phyloP scores from a whole-genome alignment of 2,888 invertebrate species.

The Artemia sp. region DNA sequence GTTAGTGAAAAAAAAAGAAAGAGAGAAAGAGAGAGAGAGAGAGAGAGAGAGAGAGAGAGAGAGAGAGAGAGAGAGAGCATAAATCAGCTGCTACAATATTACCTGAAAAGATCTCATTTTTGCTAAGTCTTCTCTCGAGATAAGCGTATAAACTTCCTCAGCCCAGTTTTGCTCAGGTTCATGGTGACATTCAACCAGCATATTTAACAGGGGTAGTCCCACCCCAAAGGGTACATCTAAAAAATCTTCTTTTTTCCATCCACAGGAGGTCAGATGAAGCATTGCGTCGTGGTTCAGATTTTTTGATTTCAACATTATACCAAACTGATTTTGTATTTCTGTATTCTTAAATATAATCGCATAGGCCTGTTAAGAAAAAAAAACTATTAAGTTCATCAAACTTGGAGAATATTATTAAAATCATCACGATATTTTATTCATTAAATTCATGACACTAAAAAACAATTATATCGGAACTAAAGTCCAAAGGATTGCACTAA shows the following conservation, averaged over 20 bases:
- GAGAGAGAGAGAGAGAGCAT: too few species aligned
- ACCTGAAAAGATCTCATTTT: constrained; percentile 8
- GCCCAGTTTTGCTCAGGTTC: constrained; percentile 57
- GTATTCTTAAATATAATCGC: background rate
- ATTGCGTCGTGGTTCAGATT: background rate
- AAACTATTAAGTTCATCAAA: too few species aligned
- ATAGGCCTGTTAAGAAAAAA: background rate
- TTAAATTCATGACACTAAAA: too few species aligned
- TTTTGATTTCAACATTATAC: background rate
- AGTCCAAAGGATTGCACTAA: too few species aligned
- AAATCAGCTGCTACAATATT: background rate
- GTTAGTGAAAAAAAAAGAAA: too few species aligned
- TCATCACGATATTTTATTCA: too few species aligned
- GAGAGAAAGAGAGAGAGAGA: too few species aligned
- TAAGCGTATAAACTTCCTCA: constrained; percentile 47
- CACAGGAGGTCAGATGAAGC: constrained; percentile 7
- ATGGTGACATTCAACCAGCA: constrained; percentile 49
- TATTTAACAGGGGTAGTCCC: constrained; percentile 47
- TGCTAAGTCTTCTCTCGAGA: constrained; percentile 53
- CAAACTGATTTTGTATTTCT: background rate
- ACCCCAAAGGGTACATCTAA: constrained; percentile 46
- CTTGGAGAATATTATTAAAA: too few species aligned
- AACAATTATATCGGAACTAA: too few species aligned
- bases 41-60: too few species aligned
- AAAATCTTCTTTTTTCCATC: constrained; percentile 26